phyloP scores from a whole-genome alignment of 2,888 invertebrate genomes.

The Plemyria rubiginata region DNA sequence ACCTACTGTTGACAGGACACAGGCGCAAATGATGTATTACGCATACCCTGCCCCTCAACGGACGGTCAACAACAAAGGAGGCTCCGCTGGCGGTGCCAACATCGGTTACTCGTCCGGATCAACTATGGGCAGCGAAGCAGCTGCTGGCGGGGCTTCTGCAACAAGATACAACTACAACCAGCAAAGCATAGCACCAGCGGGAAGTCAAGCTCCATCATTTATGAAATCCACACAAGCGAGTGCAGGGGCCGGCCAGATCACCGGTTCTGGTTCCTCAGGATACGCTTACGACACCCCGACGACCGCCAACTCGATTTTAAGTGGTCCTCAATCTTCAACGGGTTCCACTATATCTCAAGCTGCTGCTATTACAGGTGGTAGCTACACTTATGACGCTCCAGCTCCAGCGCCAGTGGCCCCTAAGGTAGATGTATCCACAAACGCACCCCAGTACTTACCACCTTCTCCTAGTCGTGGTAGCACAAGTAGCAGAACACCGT shows the following conservation, averaged over 20 bases:
- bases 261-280: slow-evolving; percentile 40
- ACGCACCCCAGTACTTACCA: slow-evolving; percentile 71
- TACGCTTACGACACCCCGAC: slow-evolving; percentile 47
- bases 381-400: slow-evolving; percentile 37
- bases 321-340: slow-evolving; percentile 18
- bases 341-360: slow-evolving; percentile 20
- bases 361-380: slow-evolving; percentile 29
- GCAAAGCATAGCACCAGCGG: slow-evolving; percentile 32
- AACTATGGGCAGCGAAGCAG: slow-evolving; percentile 37
- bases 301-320: slow-evolving; percentile 19
- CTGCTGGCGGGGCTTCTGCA: slow-evolving; percentile 21
- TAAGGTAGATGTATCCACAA: slow-evolving; percentile 57
- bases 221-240: slow-evolving; percentile 25
- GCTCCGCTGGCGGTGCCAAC: slow-evolving; percentile 50
- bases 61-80: slow-evolving; percentile 42
- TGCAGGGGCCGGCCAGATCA: slow-evolving; percentile 23
- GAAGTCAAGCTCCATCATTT: slow-evolving; percentile 23
- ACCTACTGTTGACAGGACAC: slow-evolving; percentile 69
- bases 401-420: slow-evolving; percentile 19
- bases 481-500: slow-evolving; percentile 12
- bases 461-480: slow-evolving; percentile 46
- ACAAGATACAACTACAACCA: slow-evolving; percentile 55
- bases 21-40: slow-evolving; percentile 76
- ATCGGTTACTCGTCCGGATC: slow-evolving; percentile 48
- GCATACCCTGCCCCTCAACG: slow-evolving; percentile 65